Evolutionary conservation across 1,140 invertebrate genomes (phyloP), one percentile per base, ranked within the genome.

Genomic region (Drosophila mayri): DNA sequence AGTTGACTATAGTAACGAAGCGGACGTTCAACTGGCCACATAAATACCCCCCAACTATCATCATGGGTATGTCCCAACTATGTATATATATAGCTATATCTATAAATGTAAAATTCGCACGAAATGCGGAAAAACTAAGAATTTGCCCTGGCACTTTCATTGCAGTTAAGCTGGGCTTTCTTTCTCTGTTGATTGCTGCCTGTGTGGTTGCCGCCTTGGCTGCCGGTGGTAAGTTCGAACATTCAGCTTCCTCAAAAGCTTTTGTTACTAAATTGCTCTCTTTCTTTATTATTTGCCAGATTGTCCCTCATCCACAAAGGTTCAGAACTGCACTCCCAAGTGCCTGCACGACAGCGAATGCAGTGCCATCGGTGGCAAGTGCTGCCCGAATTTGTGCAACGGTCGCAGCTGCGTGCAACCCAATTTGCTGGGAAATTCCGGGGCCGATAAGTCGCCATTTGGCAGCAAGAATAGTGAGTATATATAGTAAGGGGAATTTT

Each of bases 301-400:
- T 68, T 96, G 96, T 86, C 96, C 96, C 8, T 80, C 94, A 2
- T 93, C 93, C 16, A 94, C 94, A 18, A 95, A 95, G 79, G 94
- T 96, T 57, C 93, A 93, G 49, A 94, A 93, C 57, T 96, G 96
- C 80, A 94, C 92, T 46, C 95, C 95, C 3, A 95, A 94, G 84
- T 96, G 96, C 77, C 90, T 94, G 44, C 94, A 95, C 50, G 95
- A 96, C 81, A 94, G 93, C 70, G 94, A 96, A 73, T 96, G 96
- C 91, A 93, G 92, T 52, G 79, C 92, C 46, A 92, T 93, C 71
- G 95, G 93, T 76, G 94, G 94, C 86, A 94, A 94, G 76, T 96
- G 96, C 91, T 96, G 96, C 77, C 93, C 95, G 4, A 96, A 96
- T 92, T 92, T 94, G 64, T 96, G 96, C 91, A 95, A 95, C 74